Base-by-base conservation (phyloP, 2,113 vertebrate genomes). In the Brachyhypopomus occidentalis region DNA sequence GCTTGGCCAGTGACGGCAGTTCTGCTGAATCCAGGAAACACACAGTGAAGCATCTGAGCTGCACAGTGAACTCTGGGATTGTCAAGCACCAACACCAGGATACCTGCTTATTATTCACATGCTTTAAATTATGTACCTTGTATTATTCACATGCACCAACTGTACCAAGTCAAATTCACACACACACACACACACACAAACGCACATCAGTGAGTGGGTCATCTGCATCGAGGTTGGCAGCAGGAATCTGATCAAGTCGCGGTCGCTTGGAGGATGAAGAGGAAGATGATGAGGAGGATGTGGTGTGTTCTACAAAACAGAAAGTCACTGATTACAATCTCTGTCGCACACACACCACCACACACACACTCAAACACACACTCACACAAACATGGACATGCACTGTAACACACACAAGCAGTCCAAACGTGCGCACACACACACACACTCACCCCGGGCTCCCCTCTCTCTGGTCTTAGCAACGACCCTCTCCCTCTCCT, bases 121-220 rank as follows among this genome's bases (percentile, higher is more conserved):
- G n/a, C n/a, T n/a, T n/a, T n/a, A n/a, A n/a, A n/a, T n/a, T n/a
- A n/a, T n/a, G n/a, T n/a, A n/a, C n/a, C n/a, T n/a, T n/a, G n/a
- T n/a, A n/a, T n/a, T n/a, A n/a, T n/a, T n/a, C n/a, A n/a, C n/a
- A n/a, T n/a, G n/a, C n/a, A n/a, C n/a, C n/a, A n/a, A n/a, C n/a
- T n/a, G n/a, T n/a, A n/a, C n/a, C n/a, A n/a, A n/a, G n/a, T n/a
- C n/a, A 48, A 48, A 48, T 9, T 9, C 41, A 38, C 36, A 38
- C 3, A 22, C 58, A 63, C 30, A 77, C 63, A 56, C 8, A 77
- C 64, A 69, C 41, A 70, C 62, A 48, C n/a, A 72, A 14, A 90
- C 95, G n/a, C 91, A 98, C 98, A 77, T 98, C 98, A 75, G 97
- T 98, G 36, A 98, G 93, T 3, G 98, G 98, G 78, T 99, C 98